Evolutionary conservation across 2,797 vertebrate genomes (phyloP).

Genomic region (Poecile montanus): DNA sequence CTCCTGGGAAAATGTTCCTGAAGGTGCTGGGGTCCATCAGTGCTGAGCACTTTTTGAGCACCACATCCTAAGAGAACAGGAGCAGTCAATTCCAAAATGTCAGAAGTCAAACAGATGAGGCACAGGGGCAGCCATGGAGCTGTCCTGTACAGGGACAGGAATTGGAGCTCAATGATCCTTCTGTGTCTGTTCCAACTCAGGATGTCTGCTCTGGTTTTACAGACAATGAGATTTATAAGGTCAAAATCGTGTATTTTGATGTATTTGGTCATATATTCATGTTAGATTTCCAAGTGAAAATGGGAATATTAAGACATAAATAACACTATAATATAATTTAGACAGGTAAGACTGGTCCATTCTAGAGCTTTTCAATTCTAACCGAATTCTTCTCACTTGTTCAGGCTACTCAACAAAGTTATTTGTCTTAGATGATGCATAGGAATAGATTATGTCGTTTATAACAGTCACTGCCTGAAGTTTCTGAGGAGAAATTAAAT

Average conservation of each 20-base stretch:
- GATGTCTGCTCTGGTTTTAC: neutral
- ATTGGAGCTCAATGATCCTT: neutral
- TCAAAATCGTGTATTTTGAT: neutral
- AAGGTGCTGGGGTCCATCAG: neutral
- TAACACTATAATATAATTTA: neutral
- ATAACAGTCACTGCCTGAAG: neutral
- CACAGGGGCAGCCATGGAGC: neutral
- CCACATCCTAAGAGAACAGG: neutral
- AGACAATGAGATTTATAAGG: neutral
- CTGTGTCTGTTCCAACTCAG: neutral
- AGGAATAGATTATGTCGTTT: neutral
- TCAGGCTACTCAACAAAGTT: neutral
- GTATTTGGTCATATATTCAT: neutral
- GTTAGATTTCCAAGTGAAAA: neutral
- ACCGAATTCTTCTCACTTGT: neutral
- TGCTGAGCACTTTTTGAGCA: neutral
- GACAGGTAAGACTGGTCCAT: neutral
- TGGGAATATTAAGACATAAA: neutral
- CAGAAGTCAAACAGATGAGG: neutral
- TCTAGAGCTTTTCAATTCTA: neutral
- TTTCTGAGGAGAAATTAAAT: constrained; percentile 17
- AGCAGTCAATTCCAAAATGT: neutral
- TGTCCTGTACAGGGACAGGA: neutral
- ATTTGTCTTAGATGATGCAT: neutral
- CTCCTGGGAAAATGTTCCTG: neutral